Evolutionary conservation across 2,888 invertebrate genomes (phyloP), one percentile per base, ranked within the genome.

Genomic region (Augochlorella aurata): DNA sequence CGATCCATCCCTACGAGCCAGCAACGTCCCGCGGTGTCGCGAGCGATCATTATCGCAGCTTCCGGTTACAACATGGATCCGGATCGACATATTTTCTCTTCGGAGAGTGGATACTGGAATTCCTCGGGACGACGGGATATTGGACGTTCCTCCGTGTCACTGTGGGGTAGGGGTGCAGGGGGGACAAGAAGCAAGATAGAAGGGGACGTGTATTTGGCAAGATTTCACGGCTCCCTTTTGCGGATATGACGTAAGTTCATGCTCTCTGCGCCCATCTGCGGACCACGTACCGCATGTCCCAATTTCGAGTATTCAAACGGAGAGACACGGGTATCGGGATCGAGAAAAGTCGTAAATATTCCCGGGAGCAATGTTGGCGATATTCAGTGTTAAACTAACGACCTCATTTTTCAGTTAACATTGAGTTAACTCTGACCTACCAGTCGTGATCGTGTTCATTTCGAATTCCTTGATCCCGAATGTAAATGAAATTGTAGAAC

Each of bases 251-350:
- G 71, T 73, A 74, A 74, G 73, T 74, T 61, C 72, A n/a, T 65
- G 50, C 78, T 71, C 47, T 44, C 68, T 65, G 70, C 77, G 70
- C 49, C 58, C 80, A 77, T 85, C 82, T 50, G 66, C 67, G 54
- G 49, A 45, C 69, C 73, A 68, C 72, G 72, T 58, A 61, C 16
- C 74, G 29, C 10, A 10, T 21, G 44, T 8, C 29, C 61, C 61
- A 61, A 24, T 73, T 50, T 29, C 80, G 71, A 74, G 77, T 86
- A 82, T 85, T 79, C 74, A 74, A 78, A 79, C 76, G 77, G 70
- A 75, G 77, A 68, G 81, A 29, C 14, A 14, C 29, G 24, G 54
- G 54, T 58, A 24, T 24, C n/a, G 1, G 58, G 58, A 24, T 24
- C 24, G 5, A 7, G 5, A 12, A 14, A 58, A 24, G 24, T 24